Conservation (phyloP, 2,797 vertebrate species). For the Poeciliopsis turneri region DNA sequence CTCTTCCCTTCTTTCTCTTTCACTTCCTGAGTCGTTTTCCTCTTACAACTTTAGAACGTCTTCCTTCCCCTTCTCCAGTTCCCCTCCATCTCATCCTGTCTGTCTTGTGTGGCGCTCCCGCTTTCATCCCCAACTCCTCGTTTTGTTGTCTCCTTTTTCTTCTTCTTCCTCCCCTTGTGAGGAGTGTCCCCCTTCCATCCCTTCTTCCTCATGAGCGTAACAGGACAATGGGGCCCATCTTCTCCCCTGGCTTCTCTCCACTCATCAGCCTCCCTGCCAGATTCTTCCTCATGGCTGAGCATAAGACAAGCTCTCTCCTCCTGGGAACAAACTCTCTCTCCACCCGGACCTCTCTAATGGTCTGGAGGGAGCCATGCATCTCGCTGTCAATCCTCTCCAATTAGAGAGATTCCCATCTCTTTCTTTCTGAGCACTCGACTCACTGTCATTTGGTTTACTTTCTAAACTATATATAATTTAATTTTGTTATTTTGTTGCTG, state of each 20-base stretch:
- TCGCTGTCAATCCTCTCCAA: constrained; percentile 76
- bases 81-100: constrained; percentile 57
- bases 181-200: constrained; percentile 41
- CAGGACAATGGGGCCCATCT: constrained; percentile 77
- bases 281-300: constrained; percentile 82
- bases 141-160: constrained; percentile 23
- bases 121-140: constrained; percentile 35
- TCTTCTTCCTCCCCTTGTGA: constrained; percentile 28
- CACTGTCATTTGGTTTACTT: constrained; percentile 46
- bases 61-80: constrained; percentile 65
- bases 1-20: constrained; percentile 75
- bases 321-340: constrained; percentile 74
- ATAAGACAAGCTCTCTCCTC: constrained; percentile 78
- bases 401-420: constrained; percentile 73
- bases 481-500: constrained; percentile 34
- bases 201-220: constrained; percentile 69
- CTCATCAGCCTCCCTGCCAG: constrained; percentile 75
- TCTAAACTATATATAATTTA: constrained; percentile 41
- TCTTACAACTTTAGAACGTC: constrained; percentile 57
- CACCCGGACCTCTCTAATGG: constrained; percentile 75
- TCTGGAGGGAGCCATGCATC: constrained; percentile 76
- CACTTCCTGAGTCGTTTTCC: constrained; percentile 73
- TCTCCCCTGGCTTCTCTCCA: constrained; percentile 74
- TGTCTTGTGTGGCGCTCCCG: constrained; percentile 16
- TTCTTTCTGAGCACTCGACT: constrained; percentile 52